phyloP scores from a whole-genome alignment of 2,888 invertebrate genomes.

The Dasypogon diadema region DNA sequence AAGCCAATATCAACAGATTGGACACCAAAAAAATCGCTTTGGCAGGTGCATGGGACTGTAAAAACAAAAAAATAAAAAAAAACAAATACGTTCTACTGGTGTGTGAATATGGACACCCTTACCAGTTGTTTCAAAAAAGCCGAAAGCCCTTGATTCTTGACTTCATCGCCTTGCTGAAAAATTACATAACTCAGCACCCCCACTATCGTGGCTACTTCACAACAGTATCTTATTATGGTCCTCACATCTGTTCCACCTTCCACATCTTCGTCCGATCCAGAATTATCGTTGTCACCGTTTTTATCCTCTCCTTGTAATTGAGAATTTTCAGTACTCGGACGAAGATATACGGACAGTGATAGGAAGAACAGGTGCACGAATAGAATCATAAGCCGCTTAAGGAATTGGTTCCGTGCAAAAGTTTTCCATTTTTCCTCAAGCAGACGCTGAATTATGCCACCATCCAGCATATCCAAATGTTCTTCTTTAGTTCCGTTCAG shows the following conservation, averaged over 20 bases:
- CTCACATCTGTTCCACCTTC: conserved; percentile 67
- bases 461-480: conserved; percentile 98
- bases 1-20: conserved; percentile 88
- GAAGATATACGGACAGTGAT: conserved; percentile 90
- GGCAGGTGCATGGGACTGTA: conserved; percentile 91
- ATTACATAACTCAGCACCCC: conserved; percentile 91
- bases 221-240: conserved; percentile 75
- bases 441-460: conserved; percentile 96
- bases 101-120: too few relatives aligned
- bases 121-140: conserved; percentile 95
- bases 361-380: conserved; percentile 88
- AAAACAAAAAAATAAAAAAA: conserved; percentile 55
- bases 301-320: conserved; percentile 58
- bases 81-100: background rate
- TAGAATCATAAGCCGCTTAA: conserved; percentile 89
- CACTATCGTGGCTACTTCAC: conserved; percentile 86
- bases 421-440: conserved; percentile 99
- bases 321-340: conserved; percentile 73
- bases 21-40: conserved; percentile 94
- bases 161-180: conserved; percentile 93
- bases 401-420: conserved; percentile 93
- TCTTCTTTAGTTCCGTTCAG: conserved; percentile 97
- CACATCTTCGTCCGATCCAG: conserved; percentile 64
- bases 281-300: conserved; percentile 56
- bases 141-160: conserved; percentile 91